phyloP scores from a whole-genome alignment of 2,797 vertebrate genomes.

The Spinus olivaceus region DNA sequence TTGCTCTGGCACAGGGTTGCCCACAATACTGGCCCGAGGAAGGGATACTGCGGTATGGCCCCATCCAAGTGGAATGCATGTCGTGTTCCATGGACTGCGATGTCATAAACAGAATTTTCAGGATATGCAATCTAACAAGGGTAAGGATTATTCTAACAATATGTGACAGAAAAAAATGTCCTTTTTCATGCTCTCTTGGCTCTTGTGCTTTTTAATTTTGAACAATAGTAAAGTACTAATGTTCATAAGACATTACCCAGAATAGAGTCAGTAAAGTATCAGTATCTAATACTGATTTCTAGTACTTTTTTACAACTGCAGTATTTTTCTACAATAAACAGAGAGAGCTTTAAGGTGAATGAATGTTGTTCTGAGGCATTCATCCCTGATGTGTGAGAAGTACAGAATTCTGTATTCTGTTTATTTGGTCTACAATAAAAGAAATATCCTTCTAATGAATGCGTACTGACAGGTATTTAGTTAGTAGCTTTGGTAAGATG shows the following conservation, averaged over 20 bases:
- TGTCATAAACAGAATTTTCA: conserved; percentile 94
- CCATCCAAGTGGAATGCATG: conserved; percentile 97
- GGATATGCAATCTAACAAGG: conserved; percentile 98
- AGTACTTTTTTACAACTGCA: not conserved
- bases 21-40: conserved; percentile 99
- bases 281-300: not conserved
- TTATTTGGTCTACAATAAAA: not conserved
- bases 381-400: not conserved
- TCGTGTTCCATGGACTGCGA: conserved; percentile 99
- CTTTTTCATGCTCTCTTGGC: not conserved
- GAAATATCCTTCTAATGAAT: not conserved
- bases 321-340: not conserved
- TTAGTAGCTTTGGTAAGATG: not conserved
- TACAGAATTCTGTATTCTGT: not conserved
- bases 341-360: not conserved
- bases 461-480: not conserved
- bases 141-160: conserved; percentile 72
- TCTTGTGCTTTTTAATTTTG: not conserved
- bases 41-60: conserved; percentile 92
- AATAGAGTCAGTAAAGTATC: not conserved
- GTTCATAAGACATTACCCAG: not conserved
- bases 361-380: not conserved
- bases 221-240: not conserved
- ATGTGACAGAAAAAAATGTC: not conserved
- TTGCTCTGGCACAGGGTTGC: conserved; percentile 83